Evolutionary conservation across 2,797 vertebrate species (phyloP), one percentile per base, ranked within the genome.

Genomic region (Chloroceryle amazona): DNA sequence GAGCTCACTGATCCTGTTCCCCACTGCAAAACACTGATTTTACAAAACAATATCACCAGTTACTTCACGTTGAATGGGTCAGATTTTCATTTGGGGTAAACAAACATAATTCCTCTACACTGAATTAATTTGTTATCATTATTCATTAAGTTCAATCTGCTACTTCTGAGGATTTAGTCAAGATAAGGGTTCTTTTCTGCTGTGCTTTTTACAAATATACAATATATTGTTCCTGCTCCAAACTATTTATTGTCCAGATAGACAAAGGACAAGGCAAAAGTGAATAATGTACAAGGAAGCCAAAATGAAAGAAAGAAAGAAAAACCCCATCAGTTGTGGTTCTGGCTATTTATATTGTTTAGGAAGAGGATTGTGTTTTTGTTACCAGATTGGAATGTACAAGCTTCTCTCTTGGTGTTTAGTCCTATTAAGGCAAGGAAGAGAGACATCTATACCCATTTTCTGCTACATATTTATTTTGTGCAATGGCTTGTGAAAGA

Each of bases 211-310:
- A 57, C 51, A 73, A 55, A 88, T 81, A 84, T 62, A 93, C 80
- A 94, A 86, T 63, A 92, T 87, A 96, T 93, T 96, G 90, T 90
- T 96, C 76, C 76, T 92, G 29, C 31, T 73, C 52, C 37, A 89
- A 81, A 93, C 41, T 89, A 90, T 84, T 93, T 96, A 94, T 96
- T 96, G 94, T 96, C 70, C 61, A 68, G 74, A 89, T n/a, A 92
- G 83, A 95, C 88, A 96, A 97, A 96, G 88, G 44, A 90, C 88
- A 96, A 95, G 83, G 71, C 87, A 85, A 89, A 89, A 92, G 11
- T 2, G 3, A 88, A 89, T 81, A 95, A 39, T 15, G 2, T 85
- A 71, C 37, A 85, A 94, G 90, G 78, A 94, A 96, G 78, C 93
- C 11, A 91, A 68, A 85, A 84, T 54, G 28, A 28, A 17, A 33